A percentile compares a stretch with the other conserved stretches of the same genome.
phyloP scores from a whole-genome alignment of 2,113 vertebrate species.

The Budorcas taxicolor region DNA sequence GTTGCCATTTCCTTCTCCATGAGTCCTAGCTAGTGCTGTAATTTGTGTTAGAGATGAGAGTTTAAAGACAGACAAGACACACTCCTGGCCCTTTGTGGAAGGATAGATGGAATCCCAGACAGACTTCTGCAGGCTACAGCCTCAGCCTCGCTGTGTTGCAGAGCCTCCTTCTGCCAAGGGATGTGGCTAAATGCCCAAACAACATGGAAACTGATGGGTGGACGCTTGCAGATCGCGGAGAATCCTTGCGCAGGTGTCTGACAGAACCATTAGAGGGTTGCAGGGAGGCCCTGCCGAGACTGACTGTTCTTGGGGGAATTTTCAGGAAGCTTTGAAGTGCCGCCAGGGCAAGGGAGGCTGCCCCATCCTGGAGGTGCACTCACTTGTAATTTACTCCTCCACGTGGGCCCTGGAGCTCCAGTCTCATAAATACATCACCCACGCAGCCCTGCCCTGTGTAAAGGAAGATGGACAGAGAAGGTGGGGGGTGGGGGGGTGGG shows the following conservation, averaged over 20 bases:
- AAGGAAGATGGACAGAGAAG: constrained; percentile 33
- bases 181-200: not conserved
- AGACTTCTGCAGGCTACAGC: not conserved
- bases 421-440: constrained; percentile 55
- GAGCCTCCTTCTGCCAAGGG: not conserved
- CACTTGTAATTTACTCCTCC: constrained; percentile 62
- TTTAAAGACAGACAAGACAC: not conserved
- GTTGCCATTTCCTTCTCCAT: not conserved
- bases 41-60: not conserved
- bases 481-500: not conserved
- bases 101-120: not conserved
- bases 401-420: not conserved
- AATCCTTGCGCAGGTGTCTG: not conserved
- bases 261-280: not conserved
- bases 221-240: not conserved
- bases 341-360: constrained; percentile 31
- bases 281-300: not conserved
- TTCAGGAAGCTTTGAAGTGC: constrained; percentile 63
- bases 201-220: not conserved
- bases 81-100: not conserved
- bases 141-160: not conserved
- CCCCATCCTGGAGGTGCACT: constrained; percentile 15
- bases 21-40: not conserved
- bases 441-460: not conserved
- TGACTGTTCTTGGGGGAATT: not conserved